These are phyloP conservation scores for Glaucidium brasilianum DNA, from an alignment of 2,113 vertebrate genomes.

Conservation along the genomic window DNA sequence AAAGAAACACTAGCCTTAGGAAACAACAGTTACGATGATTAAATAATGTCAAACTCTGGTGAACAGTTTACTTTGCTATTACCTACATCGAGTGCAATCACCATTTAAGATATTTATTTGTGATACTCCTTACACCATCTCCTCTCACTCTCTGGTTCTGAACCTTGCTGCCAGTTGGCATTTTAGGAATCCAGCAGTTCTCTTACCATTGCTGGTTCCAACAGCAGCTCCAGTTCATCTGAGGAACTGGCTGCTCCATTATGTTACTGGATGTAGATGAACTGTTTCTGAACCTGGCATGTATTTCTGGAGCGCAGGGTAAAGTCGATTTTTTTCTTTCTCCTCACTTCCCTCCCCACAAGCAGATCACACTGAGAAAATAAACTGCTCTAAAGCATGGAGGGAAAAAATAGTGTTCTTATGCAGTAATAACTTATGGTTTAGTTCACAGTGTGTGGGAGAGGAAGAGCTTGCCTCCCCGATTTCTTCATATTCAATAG, in stretches of 20 bases:
- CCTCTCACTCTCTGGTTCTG: background rate
- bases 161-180: background rate
- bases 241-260: background rate
- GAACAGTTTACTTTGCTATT: background rate
- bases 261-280: background rate
- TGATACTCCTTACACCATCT: background rate
- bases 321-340: background rate
- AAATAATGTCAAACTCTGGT: background rate
- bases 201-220: background rate
- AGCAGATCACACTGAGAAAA: constrained; percentile 33
- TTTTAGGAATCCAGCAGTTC: background rate
- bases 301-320: background rate
- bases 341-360: background rate
- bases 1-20: background rate
- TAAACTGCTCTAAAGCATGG: background rate
- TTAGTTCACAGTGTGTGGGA: constrained; percentile 31
- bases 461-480: constrained; percentile 25
- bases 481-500: constrained; percentile 5
- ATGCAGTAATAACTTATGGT: background rate
- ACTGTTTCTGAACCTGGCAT: background rate
- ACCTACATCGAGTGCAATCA: background rate
- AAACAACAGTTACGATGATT: background rate
- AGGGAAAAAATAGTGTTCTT: constrained; percentile 6
- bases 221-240: background rate
- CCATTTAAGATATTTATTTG: background rate